These are phyloP conservation scores for Watsonalla cultraria DNA, from an alignment of 2,888 invertebrate genomes.

Conservation along the genomic window DNA sequence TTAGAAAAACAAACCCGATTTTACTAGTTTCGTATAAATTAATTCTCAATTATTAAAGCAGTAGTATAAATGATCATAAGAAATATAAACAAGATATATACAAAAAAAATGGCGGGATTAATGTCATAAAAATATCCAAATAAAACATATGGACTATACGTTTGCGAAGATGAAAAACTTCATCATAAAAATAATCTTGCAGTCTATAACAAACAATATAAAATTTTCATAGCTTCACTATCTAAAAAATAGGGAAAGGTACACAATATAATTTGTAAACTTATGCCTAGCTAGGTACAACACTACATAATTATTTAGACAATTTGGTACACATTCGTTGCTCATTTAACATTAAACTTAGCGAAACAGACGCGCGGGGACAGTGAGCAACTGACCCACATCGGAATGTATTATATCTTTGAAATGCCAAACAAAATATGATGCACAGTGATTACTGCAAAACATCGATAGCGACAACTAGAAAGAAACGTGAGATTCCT, in stretches of 20 bases:
- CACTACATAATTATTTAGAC: conserved; percentile 55
- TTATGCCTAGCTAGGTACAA: conserved; percentile 67
- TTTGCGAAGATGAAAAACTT: not conserved
- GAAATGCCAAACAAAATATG: conserved; percentile 27
- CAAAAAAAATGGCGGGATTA: conserved; percentile 30
- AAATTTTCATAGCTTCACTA: conserved; percentile 13
- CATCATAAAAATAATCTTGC: not conserved
- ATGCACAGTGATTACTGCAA: conserved; percentile 9
- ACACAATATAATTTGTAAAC: conserved; percentile 49
- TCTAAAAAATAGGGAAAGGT: conserved; percentile 32
- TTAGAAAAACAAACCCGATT: conserved; percentile 11
- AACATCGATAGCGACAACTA: conserved; percentile 17
- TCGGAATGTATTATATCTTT: conserved; percentile 63
- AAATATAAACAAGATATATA: conserved; percentile 24
- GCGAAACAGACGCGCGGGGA: conserved; percentile 34
- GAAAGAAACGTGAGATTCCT: conserved; percentile 46
- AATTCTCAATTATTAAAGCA: conserved; percentile 25
- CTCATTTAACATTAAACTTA: conserved; percentile 53
- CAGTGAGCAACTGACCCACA: conserved; percentile 54
- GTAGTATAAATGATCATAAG: conserved; percentile 15
- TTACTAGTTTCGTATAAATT: conserved; percentile 16
- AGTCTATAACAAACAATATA: conserved; percentile 1
- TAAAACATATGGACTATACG: not conserved
- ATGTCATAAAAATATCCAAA: conserved; percentile 11
- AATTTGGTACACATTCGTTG: conserved; percentile 78